phyloP scores from a whole-genome alignment of 2,797 vertebrate genomes.

The Xiphophorus birchmanni region DNA sequence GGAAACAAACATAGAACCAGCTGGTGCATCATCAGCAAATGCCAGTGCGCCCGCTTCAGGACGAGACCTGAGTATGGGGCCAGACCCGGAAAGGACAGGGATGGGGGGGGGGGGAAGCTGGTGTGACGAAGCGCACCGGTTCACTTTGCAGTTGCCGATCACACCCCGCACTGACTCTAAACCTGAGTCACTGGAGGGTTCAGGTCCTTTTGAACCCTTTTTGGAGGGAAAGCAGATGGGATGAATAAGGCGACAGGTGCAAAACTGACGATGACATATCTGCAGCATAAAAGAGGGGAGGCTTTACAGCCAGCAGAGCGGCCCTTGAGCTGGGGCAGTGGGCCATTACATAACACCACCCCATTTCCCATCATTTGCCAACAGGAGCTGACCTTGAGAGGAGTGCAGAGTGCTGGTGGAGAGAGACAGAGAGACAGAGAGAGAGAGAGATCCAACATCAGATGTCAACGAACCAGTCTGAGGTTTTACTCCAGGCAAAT shows the following conservation, averaged over 20 bases:
- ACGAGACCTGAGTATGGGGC: neutral
- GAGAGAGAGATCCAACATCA: conserved; percentile 1
- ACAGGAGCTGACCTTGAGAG: conserved; percentile 80
- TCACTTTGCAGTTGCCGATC: conserved; percentile 42
- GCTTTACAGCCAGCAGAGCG: conserved; percentile 38
- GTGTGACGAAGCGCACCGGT: conserved; percentile 31
- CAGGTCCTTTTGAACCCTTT: conserved; percentile 32
- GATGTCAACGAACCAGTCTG: conserved; percentile 3
- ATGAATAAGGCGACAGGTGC: conserved; percentile 24
- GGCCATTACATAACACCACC: conserved; percentile 71
- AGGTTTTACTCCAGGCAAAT: conserved; percentile 16
- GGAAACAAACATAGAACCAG: conserved; percentile 3
- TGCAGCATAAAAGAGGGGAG: neutral
- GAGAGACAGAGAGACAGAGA: neutral
- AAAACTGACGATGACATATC: conserved; percentile 1
- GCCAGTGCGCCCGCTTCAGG: conserved; percentile 34
- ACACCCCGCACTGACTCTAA: conserved; percentile 52
- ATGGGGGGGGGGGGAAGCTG: neutral
- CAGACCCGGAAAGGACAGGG: neutral
- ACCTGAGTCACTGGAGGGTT: conserved; percentile 60
- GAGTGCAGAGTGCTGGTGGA: conserved; percentile 45
- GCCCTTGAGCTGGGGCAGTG: conserved; percentile 30
- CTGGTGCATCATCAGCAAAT: conserved; percentile 42
- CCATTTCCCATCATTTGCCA: conserved; percentile 68
- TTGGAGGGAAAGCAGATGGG: neutral